phyloP scores from a whole-genome alignment of 2,113 vertebrate genomes.

The Spheniscus mendiculus region DNA sequence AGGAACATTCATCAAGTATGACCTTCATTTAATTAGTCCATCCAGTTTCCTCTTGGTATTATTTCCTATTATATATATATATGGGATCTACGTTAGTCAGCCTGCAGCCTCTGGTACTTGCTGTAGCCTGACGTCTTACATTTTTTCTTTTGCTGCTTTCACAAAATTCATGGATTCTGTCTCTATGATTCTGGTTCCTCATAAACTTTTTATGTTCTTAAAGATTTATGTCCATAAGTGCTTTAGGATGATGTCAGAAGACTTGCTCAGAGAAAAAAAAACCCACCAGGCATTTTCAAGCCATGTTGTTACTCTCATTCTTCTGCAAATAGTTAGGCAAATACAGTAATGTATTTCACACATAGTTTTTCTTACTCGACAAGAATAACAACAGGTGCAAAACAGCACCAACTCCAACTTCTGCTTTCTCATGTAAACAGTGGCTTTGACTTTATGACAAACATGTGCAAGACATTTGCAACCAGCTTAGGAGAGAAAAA shows the following conservation, averaged over 20 bases:
- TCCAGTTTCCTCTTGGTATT: conserved; percentile 31
- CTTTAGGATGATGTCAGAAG: background rate
- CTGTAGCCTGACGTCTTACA: background rate
- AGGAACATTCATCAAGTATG: background rate
- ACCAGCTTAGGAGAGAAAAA: background rate
- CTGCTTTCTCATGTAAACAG: background rate
- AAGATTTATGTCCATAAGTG: background rate
- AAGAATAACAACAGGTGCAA: conserved; percentile 16
- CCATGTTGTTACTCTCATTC: background rate
- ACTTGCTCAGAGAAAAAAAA: background rate
- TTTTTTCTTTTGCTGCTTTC: background rate
- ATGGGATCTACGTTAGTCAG: background rate
- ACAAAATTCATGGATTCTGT: background rate
- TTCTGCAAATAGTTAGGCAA: background rate
- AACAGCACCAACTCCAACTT: background rate
- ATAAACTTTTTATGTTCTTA: background rate
- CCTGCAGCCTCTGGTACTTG: background rate
- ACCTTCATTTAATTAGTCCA: conserved; percentile 45
- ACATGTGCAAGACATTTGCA: background rate
- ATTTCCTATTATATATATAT: background rate
- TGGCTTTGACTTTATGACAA: background rate
- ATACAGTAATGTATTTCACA: background rate
- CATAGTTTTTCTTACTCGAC: background rate
- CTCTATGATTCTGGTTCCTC: background rate
- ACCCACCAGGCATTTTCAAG: background rate